These are phyloP conservation scores for Pipa parva DNA, from an alignment of 2,113 vertebrate species.

Conservation along the genomic window DNA sequence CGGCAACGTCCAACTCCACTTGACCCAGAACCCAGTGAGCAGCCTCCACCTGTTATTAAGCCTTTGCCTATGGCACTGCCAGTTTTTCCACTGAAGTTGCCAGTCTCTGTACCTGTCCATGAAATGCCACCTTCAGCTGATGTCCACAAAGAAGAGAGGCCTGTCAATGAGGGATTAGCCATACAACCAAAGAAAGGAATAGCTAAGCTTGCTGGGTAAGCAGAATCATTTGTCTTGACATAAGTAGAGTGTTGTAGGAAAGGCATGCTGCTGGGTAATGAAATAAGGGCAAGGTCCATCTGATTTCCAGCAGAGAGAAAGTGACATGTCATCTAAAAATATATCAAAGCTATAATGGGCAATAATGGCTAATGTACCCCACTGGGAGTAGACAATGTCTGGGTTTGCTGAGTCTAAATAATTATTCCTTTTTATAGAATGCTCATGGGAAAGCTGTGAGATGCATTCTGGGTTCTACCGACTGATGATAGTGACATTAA, in stretches of 20 bases:
- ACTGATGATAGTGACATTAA: no score
- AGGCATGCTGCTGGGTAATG: neutral
- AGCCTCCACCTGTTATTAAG: neutral
- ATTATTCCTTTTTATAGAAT: no score
- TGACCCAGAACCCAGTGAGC: neutral
- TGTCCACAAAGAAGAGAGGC: constrained; percentile 5
- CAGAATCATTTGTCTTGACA: neutral
- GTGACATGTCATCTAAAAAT: no score
- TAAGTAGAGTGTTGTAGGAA: neutral
- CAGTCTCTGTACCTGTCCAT: neutral
- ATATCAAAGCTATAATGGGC: no score
- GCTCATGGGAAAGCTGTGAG: no score
- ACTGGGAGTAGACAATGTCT: no score
- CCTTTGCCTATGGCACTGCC: neutral
- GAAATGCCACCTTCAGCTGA: neutral
- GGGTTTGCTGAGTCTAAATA: no score
- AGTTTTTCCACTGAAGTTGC: neutral
- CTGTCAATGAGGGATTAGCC: neutral
- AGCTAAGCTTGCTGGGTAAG: constrained; percentile 29
- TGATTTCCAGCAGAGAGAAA: no score
- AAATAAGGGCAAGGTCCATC: no score
- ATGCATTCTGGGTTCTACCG: no score
- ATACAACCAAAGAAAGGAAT: constrained; percentile 27
- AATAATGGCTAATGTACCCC: no score
- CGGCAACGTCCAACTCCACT: neutral